Evolutionary conservation across 1,140 invertebrate genomes (phyloP), one percentile per base, ranked within the genome.

Genomic region (Aporrectodea caliginosa): DNA sequence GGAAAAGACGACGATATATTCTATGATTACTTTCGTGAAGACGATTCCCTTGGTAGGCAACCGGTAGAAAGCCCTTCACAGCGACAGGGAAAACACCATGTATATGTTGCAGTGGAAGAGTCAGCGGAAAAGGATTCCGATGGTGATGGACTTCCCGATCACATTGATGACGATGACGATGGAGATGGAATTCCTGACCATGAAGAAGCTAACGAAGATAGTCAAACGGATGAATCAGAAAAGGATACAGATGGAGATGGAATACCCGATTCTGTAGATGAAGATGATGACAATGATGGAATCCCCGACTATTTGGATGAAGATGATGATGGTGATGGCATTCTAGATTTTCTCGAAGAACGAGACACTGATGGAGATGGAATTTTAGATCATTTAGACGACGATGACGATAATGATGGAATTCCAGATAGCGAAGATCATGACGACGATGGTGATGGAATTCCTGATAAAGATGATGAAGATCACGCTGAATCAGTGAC

Each of bases 151-250:
- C 81, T 81, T 68, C 80, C 80, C 6, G 79, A 81, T 32, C 73
- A 81, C 69, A 34, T 81, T n/a, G 80, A 81, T 74, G 71, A 80
- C 34, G 80, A 81, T 32, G 80, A 81, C 79, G 80, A 81, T 77
- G 81, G 81, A 35, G 80, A 81, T 77, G 80, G 80, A 69, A 75
- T 81, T 81, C 80, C 80, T 22, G 80, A 81, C 35, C 79, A 81
- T 34, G 80, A 80, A 27, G 75, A 58, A 22, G 75, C 22, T 14
- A 31, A 76, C 30, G 35, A 58, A 1, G 75, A 35, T 43, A n/a
- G 6, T 22, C 6, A 43, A 2, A 74, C 16, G 34, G 34, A 1
- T 34, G 34, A 2, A 1, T 27, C 22, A 29, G 73, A 79, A 1
- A 78, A 75, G 33, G 79, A 81, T 71, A 35, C 30, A 22, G 79